Evolutionary conservation across 1,140 invertebrate species (phyloP).

Genomic region (Bombus affinis): DNA sequence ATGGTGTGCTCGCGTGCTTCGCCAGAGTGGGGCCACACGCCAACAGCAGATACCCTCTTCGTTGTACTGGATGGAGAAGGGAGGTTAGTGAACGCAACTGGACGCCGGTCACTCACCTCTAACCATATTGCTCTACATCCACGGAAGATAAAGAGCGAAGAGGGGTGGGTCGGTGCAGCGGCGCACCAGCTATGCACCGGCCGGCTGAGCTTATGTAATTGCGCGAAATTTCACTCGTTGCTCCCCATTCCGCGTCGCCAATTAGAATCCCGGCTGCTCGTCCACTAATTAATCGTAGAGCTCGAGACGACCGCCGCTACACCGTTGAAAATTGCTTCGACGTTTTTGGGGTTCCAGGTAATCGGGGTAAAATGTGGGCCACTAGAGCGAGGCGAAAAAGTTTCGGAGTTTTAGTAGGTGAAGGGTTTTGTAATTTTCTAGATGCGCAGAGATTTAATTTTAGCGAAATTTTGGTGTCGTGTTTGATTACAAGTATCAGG

Average conservation of each 20-base stretch:
- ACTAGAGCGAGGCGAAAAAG: not conserved
- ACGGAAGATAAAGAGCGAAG: conserved; percentile 73
- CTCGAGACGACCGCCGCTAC: not conserved
- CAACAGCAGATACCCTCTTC: conserved; percentile 20
- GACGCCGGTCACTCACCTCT: conserved; percentile 82
- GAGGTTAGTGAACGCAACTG: conserved; percentile 81
- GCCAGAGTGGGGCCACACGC: conserved; percentile 21
- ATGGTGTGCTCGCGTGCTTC: conserved; percentile 6
- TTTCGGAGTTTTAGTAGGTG: not conserved
- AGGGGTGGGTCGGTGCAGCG: conserved; percentile 48
- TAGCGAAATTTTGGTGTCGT: no score
- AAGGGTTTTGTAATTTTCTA: not conserved
- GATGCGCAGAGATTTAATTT: no score
- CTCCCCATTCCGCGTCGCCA: conserved; percentile 2
- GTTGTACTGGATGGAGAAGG: conserved; percentile 40
- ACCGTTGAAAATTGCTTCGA: not conserved
- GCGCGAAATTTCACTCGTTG: conserved; percentile 60
- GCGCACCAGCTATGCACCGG: conserved; percentile 58
- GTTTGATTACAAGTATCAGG: no score
- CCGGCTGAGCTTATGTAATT: conserved; percentile 58
- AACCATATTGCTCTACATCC: conserved; percentile 82
- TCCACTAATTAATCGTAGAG: conserved; percentile 11
- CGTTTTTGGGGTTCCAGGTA: not conserved
- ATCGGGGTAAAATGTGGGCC: not conserved
- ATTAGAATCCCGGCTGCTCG: conserved; percentile 2